Base-by-base conservation (phyloP, 2,113 vertebrate genomes). In the Lepisosteus osseus region DNA sequence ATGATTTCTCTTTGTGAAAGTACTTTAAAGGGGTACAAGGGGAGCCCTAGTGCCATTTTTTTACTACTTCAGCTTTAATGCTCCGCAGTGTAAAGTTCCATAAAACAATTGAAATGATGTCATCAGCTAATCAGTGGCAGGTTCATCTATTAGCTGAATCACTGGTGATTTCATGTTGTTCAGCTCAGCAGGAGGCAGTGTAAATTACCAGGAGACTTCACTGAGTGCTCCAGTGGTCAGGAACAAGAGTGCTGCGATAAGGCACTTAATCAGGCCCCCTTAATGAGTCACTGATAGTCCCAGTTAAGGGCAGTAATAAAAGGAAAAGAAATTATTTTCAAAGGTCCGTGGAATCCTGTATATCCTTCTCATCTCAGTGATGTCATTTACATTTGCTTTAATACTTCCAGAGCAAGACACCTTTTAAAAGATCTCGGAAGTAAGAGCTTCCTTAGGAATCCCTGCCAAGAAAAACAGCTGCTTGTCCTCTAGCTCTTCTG, bases 101-200 rank as follows among this genome's bases (percentile, higher is more conserved):
- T 73, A 61, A 61, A 66, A 67, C 41, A 41, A 11, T 9, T 47
- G n/a, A 42, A 82, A 76, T 76, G 82, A 87, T 83, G 87, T 88
- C 82, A 83, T 59, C 45, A 81, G 79, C 82, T 86, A 86, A 88
- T 85, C 73, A 70, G 76, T 74, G 80, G 78, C 77, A 80, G 80
- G 78, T 84, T 81, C 66, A 77, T 80, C 83, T 88, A 83, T 90
- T 90, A 87, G 87, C 86, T 90, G 89, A 92, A 88, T 90, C 87
- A 91, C 83, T 82, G 82, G 91, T 90, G 90, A 92, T 86, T 91
- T 92, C 88, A 92, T 90, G 82, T 86, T 63, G 70, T 17, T 51
- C 82, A 83, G 83, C 76, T 63, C 65, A 67, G 72, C 70, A 40
- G 76, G 67, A 56, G 72, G 47, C 71, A 54, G 68, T 70, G 41